Percentiles rank a stretch among this genome's conserved stretches.
phyloP scores from a whole-genome alignment of 2,888 invertebrate species.

The Myopa tessellatipennis region DNA sequence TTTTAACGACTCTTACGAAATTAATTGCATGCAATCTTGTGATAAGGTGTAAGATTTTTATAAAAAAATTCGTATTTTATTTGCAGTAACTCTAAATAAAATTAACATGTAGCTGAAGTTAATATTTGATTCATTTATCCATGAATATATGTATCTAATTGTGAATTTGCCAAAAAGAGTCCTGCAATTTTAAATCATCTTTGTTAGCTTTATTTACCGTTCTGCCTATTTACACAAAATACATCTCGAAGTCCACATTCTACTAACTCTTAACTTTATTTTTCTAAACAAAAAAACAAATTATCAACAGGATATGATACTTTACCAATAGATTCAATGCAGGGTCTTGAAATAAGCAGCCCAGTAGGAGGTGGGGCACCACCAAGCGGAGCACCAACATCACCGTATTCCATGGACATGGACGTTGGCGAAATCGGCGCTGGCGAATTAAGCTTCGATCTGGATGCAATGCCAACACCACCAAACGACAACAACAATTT shows the following conservation, averaged over 20 bases:
- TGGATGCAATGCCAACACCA: constrained; percentile 81
- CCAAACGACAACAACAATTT: constrained; percentile 92
- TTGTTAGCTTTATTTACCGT: not conserved
- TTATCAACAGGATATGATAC: constrained; percentile 88
- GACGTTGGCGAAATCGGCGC: constrained; percentile 83
- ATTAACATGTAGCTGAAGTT: not conserved
- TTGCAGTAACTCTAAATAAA: not conserved
- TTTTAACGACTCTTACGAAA: not conserved
- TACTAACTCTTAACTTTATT: not conserved
- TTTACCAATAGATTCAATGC: constrained; percentile 97
- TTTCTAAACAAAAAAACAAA: not conserved
- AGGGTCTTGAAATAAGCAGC: constrained; percentile 88
- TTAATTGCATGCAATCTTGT: not conserved
- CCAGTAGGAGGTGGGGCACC: constrained; percentile 65
- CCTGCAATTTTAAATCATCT: not conserved
- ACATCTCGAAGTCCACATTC: not conserved
- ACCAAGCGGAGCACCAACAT: constrained; percentile 67
- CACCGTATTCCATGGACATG: constrained; percentile 87
- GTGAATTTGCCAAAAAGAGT: not conserved
- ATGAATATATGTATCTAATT: no score
- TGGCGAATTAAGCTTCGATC: constrained; percentile 81
- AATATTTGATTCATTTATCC: no score
- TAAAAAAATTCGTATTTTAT: not conserved
- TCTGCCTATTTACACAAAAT: not conserved
- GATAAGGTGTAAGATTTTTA: not conserved